Conservation (phyloP, 1,140 invertebrate species). For the Magallana ariakensis region DNA sequence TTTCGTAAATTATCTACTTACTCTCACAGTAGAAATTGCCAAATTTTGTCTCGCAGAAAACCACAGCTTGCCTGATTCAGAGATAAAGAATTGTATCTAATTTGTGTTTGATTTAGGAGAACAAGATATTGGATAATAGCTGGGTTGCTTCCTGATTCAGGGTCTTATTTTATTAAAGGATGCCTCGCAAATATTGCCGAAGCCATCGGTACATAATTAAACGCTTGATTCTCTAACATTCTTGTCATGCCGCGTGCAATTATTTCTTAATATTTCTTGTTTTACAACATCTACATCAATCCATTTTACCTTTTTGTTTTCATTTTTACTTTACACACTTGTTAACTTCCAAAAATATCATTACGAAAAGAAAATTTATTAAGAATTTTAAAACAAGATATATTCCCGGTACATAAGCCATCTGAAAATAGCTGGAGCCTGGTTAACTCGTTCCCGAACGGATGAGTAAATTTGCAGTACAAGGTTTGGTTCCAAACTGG, state of each 20-base stretch:
- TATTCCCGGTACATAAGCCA: no score
- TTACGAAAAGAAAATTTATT: neutral
- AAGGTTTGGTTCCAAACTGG: neutral
- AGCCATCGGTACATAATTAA: neutral
- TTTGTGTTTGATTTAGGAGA: conserved; percentile 21
- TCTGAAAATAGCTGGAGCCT: no score
- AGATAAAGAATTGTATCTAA: conserved; percentile 23
- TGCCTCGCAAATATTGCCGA: neutral
- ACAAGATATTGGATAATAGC: conserved; percentile 21
- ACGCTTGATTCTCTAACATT: neutral
- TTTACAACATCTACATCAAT: neutral
- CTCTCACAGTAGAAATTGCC: conserved; percentile 28
- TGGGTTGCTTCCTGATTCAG: neutral
- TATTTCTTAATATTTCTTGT: neutral
- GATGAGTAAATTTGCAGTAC: neutral
- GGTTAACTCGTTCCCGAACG: neutral
- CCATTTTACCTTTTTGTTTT: neutral
- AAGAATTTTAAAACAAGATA: neutral
- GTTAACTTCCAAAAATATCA: neutral
- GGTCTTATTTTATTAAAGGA: neutral
- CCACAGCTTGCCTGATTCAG: neutral
- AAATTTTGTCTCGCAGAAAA: conserved; percentile 14
- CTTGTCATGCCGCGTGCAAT: neutral
- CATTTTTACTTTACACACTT: neutral
- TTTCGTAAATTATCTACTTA: conserved; percentile 9